These are phyloP conservation scores for Acrocephalus scirpaceus DNA, from an alignment of 2,797 vertebrate genomes.

Conservation along the genomic window DNA sequence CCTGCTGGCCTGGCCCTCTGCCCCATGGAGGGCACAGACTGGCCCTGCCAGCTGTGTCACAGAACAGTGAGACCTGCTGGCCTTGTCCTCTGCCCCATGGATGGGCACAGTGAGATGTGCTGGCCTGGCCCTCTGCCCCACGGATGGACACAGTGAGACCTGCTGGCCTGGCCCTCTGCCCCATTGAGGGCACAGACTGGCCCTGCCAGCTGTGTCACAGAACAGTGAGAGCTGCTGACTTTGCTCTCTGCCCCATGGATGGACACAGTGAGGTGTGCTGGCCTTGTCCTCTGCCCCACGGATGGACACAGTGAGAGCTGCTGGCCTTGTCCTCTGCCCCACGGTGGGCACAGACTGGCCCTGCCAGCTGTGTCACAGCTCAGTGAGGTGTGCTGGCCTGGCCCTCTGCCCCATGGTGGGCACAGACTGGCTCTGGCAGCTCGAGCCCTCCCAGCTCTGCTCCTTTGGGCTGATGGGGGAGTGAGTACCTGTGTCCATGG, in stretches of 20 bases:
- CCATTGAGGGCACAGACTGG: no score
- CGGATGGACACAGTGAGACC: rapidly evolving
- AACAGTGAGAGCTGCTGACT: no score
- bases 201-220: no score
- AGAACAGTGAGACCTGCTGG: neutral
- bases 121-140: neutral
- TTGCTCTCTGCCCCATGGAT: no score
- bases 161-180: neutral
- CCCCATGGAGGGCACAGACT: rapidly evolving
- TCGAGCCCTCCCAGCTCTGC: neutral
- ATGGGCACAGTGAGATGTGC: neutral
- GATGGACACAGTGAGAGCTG: no score
- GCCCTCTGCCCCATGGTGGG: rapidly evolving
- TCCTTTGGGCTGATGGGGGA: neutral
- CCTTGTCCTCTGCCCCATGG: neutral
- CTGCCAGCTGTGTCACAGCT: no score
- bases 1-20: neutral
- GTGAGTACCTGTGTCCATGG: rapidly evolving
- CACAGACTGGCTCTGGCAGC: neutral
- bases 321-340: no score
- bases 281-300: no score
- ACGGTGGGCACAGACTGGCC: no score
- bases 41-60: no score
- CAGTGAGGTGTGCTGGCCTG: no score
- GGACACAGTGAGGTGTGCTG: no score